Conservation (phyloP, 2,888 invertebrate species). For the Willowsia nigromaculata region DNA sequence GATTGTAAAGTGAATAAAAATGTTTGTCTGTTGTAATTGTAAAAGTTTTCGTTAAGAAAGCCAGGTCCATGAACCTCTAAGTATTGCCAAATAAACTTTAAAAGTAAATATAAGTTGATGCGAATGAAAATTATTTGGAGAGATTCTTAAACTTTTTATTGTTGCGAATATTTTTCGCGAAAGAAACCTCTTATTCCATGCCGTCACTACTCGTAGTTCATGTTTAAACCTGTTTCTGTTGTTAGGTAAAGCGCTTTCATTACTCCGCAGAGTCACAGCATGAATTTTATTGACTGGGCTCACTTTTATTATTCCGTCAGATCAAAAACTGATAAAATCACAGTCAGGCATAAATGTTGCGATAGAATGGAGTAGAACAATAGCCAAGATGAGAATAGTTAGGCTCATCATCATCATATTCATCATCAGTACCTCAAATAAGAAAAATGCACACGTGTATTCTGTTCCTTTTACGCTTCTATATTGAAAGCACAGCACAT, state of each 20-base stretch:
- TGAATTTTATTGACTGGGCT: background rate
- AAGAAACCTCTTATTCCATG: background rate
- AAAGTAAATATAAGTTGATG: background rate
- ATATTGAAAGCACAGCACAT: no score
- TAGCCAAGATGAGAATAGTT: no score
- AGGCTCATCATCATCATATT: no score
- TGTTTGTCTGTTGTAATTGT: no score
- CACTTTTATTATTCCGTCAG: background rate
- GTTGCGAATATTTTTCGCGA: background rate
- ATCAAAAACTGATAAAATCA: background rate
- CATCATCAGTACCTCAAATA: no score
- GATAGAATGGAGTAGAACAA: background rate
- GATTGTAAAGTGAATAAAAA: no score
- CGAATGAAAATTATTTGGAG: background rate
- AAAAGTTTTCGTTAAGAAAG: background rate
- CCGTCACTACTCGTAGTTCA: background rate
- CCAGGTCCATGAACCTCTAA: background rate
- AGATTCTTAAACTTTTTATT: background rate
- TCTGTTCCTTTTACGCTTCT: no score
- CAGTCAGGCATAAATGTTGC: background rate
- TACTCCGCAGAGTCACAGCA: background rate
- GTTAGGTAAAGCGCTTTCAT: background rate
- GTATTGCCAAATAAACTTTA: no score
- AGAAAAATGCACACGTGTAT: no score
- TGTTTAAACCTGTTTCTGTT: constrained; percentile 7